Base-by-base conservation (phyloP, 2,888 invertebrate species). In the Gasteruption jaculator region DNA sequence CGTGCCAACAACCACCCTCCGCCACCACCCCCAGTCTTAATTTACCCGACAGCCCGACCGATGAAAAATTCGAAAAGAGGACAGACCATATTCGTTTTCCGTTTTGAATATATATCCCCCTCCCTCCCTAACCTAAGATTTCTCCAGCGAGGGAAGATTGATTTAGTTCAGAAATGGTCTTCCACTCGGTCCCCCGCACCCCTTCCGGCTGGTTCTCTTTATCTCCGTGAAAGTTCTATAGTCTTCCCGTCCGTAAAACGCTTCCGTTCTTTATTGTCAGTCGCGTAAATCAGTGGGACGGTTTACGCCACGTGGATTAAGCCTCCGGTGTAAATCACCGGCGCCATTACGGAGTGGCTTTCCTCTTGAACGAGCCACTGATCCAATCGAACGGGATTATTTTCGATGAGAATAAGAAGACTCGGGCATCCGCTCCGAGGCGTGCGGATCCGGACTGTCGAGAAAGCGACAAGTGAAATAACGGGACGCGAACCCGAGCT, bases 221-320 rank as follows among this genome's bases (percentile, higher is more conserved):
- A 11, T 29, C 29, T 29, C 8, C 11, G 12, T 6, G 11, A 29
- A 38, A 41, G 14, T 20, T n/a, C 3, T 16, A 21, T 25, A 24
- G 10, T 8, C 24, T n/a, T 10, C 8, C 22, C 11, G 44, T 54
- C 50, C 55, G 54, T 54, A 58, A 56, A 58, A 55, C 54, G 54
- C 56, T 58, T 56, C 56, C 54, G 53, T 52, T 52, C 52, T 58
- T 56, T 54, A 56, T 55, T 54, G 55, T 52, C 55, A 56, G 53
- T 40, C 54, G 48, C 55, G 53, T 58, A 58, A 58, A 58, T 58
- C 58, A 58, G 56, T 52, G 34, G 41, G 48, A 48, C 43, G 48
- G 49, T 49, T 49, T 48, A 45, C 51, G 46, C 50, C 37, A 47
- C 50, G 47, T 46, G 56, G 58, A 58, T 56, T 58, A 58, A 58